Base-by-base conservation (phyloP, 2,113 vertebrate species). In the Bufo bufo region DNA sequence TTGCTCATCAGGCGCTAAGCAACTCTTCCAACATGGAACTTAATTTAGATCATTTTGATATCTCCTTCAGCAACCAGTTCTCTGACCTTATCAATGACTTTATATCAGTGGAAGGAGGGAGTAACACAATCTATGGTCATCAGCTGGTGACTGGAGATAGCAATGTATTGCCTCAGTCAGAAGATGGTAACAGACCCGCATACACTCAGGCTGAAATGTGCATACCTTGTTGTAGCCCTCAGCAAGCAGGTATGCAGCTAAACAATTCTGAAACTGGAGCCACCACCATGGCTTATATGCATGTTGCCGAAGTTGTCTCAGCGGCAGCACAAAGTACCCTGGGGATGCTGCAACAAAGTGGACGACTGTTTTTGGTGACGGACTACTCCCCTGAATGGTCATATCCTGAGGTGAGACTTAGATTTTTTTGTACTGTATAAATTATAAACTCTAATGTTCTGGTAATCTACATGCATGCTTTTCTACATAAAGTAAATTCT, bases 301-400 rank as follows among this genome's bases (percentile, higher is more conserved):
- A 99, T 52, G 98, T 99, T 59, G 97, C 98, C 0, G 98, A 99
- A 94, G 98, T 98, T 91, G 97, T 99, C 13, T 97, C 98, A 0
- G 98, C 97, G n/a, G 96, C 97, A 0, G 97, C 97, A 88, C 98
- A 97, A 89, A 96, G 97, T 90, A 95, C 97, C 88, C 94, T 99
- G 94, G 97, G 97, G 66, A 93, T 99, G 96, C 96, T 99, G 63
- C 98, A 99, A 94, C 97, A 97, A 92, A 97, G 96, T 0, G 98
- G 98, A 14, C 96, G 98, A 82, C 94, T 99, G 92, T 99, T 99
- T 95, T 97, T 99, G 97, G 98, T 99, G 93, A 99, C 98, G 2
- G 98, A 99, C 94, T 99, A 99, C 92, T 99, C 98, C 50, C 98
- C 98, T 0, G 98, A 99, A 91, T 99, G 98, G 98, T 99, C 98